Base-by-base conservation (phyloP, 2,113 vertebrate genomes). In the Urocynchramus pylzowi region DNA sequence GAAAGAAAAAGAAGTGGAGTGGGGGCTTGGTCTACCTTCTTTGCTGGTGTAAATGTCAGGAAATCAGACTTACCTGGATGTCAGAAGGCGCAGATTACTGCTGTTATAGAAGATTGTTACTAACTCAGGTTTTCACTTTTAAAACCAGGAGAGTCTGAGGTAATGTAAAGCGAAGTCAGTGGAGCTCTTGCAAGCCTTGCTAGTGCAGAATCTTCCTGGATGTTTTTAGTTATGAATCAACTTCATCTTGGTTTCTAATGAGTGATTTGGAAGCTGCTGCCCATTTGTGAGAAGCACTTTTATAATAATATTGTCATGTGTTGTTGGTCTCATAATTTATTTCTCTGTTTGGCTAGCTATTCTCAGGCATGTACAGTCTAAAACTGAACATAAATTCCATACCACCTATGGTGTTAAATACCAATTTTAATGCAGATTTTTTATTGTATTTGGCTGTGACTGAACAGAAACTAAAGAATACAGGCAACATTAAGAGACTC, bases 371-470 rank as follows among this genome's bases (percentile, higher is more conserved):
- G 37, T n/a, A 16, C n/a, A 37, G 41, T 26, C n/a, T 82, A 73
- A 91, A 42, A 49, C 3, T 50, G 35, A 76, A 37, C 65, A 6
- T 24, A 49, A 75, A 23, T 89, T 87, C 57, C 65, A 7, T 91
- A n/a, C 61, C 2, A 2, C 57, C 41, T 60, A 3, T 70, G 26
- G 39, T 78, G 65, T 68, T 93, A 91, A 91, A 84, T 79, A 79
- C 44, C 19, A 41, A 7, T 64, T 83, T 85, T 93, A 87, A 76
- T 91, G 75, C 44, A 69, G 42, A 35, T n/a, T 95, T 86, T 89
- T 88, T 89, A 50, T 73, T 96, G 86, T 82, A 27, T 80, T 94
- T 96, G 61, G 31, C 86, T 84, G 37, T 93, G 60, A 65, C 44
- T 54, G 54, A 80, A 54, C 11, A 70, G 41, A 78, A 93, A 63